A percentile compares a stretch with the other conserved stretches of the same genome.
phyloP scores from a whole-genome alignment of 2,113 vertebrate species.

The Malaclemys terrapin region DNA sequence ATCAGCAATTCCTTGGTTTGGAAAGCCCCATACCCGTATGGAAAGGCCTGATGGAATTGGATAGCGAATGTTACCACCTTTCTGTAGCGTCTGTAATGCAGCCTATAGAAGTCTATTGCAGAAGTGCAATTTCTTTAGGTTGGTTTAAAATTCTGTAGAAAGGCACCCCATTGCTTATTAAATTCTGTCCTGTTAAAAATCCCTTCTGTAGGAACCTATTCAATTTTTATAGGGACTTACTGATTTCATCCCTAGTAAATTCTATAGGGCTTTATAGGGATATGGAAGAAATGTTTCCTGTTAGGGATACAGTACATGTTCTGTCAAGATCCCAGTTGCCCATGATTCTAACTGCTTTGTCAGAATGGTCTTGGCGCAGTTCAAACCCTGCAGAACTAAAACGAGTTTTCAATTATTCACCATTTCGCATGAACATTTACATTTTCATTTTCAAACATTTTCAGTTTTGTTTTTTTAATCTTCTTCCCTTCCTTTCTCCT shows the following conservation, averaged over 20 bases:
- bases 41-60: background rate
- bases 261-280: background rate
- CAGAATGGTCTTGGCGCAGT: background rate
- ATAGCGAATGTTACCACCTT: background rate
- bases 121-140: background rate
- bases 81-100: background rate
- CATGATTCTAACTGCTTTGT: background rate
- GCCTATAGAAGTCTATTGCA: background rate
- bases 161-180: background rate
- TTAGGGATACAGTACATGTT: background rate
- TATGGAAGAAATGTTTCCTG: background rate
- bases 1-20: fast-evolving
- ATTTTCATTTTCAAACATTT: too few species aligned
- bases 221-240: background rate
- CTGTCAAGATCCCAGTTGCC: background rate
- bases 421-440: too few species aligned
- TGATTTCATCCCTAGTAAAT: background rate
- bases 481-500: too few species aligned
- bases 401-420: too few species aligned
- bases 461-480: too few species aligned
- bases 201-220: background rate
- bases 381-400: background rate
- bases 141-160: background rate
- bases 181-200: background rate
- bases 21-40: background rate